A percentile compares a stretch with the other conserved stretches of the same genome.
Evolutionary conservation across 2,888 invertebrate species (phyloP).

Genomic region (Athetis lepigone): DNA sequence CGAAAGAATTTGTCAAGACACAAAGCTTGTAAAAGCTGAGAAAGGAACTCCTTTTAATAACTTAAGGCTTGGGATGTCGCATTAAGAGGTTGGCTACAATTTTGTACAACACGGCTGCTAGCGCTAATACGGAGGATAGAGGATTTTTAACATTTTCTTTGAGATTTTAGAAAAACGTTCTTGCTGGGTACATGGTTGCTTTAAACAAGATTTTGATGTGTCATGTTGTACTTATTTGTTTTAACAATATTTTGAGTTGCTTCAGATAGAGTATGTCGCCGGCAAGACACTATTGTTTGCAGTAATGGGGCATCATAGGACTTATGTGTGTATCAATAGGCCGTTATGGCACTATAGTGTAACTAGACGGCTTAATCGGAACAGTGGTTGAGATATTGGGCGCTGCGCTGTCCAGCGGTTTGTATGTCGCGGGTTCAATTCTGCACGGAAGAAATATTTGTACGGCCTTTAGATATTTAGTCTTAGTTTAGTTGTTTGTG

Average conservation of each 20-base stretch:
- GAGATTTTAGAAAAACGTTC: conserved; percentile 23
- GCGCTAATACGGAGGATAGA: conserved; percentile 18
- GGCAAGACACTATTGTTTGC: too few species aligned
- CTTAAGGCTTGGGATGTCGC: conserved; percentile 49
- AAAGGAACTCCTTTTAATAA: conserved; percentile 57
- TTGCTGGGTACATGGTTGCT: conserved; percentile 13
- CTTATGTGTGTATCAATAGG: too few species aligned
- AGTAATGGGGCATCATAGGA: too few species aligned
- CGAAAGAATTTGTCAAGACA: conserved; percentile 55
- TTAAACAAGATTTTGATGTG: conserved; percentile 19
- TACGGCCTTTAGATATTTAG: too few species aligned
- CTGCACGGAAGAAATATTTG: too few species aligned
- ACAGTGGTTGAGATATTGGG: too few species aligned
- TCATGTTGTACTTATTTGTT: neutral
- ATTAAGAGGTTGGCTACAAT: conserved; percentile 49
- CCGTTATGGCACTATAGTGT: too few species aligned
- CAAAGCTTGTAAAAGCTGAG: conserved; percentile 48
- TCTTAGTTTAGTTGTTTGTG: too few species aligned
- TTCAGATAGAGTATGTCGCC: too few species aligned
- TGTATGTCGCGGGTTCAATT: too few species aligned
- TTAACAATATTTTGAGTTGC: neutral
- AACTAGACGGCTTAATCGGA: too few species aligned
- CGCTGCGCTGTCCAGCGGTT: too few species aligned
- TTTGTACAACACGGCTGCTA: conserved; percentile 34
- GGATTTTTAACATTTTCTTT: conserved; percentile 44